Evolutionary conservation across 2,888 invertebrate genomes (phyloP), one percentile per base, ranked within the genome.

Genomic region (Sylvicola fuscatus): DNA sequence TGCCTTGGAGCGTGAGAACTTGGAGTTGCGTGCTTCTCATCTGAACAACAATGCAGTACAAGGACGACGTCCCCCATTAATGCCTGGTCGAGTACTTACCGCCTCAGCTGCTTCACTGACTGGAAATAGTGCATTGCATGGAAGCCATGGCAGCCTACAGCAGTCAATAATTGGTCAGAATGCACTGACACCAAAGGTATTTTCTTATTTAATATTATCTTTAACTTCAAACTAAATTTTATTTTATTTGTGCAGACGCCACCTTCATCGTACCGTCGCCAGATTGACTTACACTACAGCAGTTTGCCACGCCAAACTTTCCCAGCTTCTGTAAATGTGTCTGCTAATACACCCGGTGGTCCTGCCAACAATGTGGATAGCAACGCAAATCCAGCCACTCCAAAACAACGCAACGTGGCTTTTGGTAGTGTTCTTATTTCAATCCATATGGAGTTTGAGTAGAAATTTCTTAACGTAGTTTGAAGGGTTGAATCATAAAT

Each of bases 1-100:
- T 4, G 75, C 81, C 27, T 65, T 89, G 35, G 93, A 95, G 53
- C 71, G 84, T 38, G 92, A 93, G 45, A 80, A 87, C 48, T 52
- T 79, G 36, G 83, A 90, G 47, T 64, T 90, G 35, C 69, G 79
- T 37, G 57, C 51, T 37, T 60, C 51, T 44, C 56, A 55, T 35
- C 53, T 51, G 43, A 57, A 46, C 40, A 46, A 47, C 33, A 44
- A 46, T 38, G 41, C 42, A 38, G 38, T 40, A 26, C 45, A 45
- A 50, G 35, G 36, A 38, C 30, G 26, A 35, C 33, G 31, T 14
- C 34, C 37, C 27, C 35, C 31, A 11, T 33, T 12, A 16, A 38
- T 35, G 38, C 34, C 37, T 16, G 35, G 33, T 35, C 39, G 31
- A 42, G 40, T 21, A 36, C 42, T 27, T 11, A 33, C 30, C 38